Conservation (phyloP, 2,797 vertebrate species). For the Cynopterus sphinx region DNA sequence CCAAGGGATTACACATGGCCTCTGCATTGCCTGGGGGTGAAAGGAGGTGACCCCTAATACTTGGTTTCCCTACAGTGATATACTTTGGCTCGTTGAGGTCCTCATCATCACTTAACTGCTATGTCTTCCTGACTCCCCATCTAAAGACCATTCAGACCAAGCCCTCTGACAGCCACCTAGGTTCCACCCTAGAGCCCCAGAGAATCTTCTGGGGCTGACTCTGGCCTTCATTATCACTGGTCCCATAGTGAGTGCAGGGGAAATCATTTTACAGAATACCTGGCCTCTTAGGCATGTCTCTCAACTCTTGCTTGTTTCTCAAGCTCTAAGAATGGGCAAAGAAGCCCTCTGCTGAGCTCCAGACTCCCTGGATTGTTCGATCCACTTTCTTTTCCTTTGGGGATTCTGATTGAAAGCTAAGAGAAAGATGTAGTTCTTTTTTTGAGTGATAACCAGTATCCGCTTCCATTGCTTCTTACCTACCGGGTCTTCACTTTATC, state of each 20-base stretch:
- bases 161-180: not conserved
- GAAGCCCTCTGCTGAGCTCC: not conserved
- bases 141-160: not conserved
- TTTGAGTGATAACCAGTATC: not conserved
- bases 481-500: not conserved
- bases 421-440: not conserved
- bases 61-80: not conserved
- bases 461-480: not conserved
- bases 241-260: no score
- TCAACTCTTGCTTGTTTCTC: not conserved
- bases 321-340: not conserved
- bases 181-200: fast-evolving
- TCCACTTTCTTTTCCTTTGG: not conserved
- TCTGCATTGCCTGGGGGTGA: not conserved
- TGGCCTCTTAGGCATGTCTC: not conserved
- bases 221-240: not conserved
- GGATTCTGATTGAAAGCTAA: not conserved
- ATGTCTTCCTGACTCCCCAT: not conserved
- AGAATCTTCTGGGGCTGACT: not conserved
- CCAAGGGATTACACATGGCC: not conserved
- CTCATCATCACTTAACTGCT: not conserved
- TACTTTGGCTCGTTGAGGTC: not conserved
- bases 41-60: fast-evolving
- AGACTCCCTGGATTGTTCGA: not conserved
- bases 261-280: fast-evolving